These are phyloP conservation scores for Acropternis orthonyx DNA, from an alignment of 2,797 vertebrate genomes.

Conservation along the genomic window DNA sequence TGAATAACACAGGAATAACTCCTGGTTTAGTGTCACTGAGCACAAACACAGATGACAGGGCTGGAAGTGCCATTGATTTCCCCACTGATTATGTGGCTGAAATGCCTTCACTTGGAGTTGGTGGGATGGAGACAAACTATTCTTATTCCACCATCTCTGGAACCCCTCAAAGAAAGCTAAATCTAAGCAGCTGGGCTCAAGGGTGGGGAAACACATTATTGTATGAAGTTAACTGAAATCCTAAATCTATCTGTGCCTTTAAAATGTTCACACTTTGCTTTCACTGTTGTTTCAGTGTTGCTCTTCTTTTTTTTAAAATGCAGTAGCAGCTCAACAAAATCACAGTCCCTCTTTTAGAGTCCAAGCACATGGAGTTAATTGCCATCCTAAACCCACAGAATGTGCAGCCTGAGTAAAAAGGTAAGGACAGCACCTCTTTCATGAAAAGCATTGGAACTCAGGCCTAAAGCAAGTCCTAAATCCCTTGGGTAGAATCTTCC, in stretches of 20 bases:
- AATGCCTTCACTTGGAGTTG: neutral
- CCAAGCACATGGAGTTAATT: neutral
- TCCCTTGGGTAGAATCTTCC: neutral
- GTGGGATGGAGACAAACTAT: neutral
- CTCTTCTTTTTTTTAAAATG: neutral
- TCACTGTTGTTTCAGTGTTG: neutral
- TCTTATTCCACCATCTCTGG: neutral
- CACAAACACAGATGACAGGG: neutral
- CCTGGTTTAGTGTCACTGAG: neutral
- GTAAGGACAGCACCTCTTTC: neutral
- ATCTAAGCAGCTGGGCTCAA: rapidly evolving
- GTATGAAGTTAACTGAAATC: neutral
- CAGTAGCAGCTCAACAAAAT: neutral
- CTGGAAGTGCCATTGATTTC: neutral
- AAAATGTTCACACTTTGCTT: neutral
- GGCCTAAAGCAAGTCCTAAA: neutral
- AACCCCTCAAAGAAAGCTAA: neutral
- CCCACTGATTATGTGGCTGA: neutral
- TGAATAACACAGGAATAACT: neutral
- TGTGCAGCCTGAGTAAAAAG: neutral
- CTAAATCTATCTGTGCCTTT: neutral
- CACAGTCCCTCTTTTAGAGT: neutral
- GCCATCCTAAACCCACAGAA: neutral
- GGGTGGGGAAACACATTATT: rapidly evolving
- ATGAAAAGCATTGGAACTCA: neutral